Conservation (phyloP, 2,113 vertebrate genomes). For the Dissostichus mawsoni region DNA sequence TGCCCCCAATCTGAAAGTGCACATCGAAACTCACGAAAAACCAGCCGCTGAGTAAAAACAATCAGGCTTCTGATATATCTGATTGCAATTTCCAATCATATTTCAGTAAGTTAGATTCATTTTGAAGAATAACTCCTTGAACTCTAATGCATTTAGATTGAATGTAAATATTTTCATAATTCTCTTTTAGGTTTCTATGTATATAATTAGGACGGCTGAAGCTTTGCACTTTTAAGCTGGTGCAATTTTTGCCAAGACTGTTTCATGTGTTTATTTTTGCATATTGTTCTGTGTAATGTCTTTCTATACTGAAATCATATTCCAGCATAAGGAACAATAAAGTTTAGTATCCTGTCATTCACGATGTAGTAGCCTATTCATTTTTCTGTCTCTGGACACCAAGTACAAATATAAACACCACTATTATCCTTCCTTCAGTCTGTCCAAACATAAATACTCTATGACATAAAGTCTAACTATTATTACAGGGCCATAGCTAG, state of each 20-base stretch:
- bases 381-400: not conserved
- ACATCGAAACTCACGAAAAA: constrained; percentile 28
- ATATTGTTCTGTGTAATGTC: constrained; percentile 1
- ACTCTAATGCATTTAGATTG: too few species aligned
- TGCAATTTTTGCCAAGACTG: too few species aligned
- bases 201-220: not conserved
- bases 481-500: not conserved
- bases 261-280: constrained; percentile 7
- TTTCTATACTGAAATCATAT: constrained; percentile 6
- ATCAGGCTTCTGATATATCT: not conserved
- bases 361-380: not conserved
- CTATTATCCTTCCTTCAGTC: not conserved
- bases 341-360: constrained; percentile 9
- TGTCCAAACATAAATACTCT: not conserved
- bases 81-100: not conserved
- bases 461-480: not conserved
- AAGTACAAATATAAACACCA: not conserved
- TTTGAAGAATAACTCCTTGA: not conserved
- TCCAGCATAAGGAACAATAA: constrained; percentile 23
- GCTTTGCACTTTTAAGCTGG: too few species aligned
- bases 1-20: constrained; percentile 39
- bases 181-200: not conserved
- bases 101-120: not conserved
- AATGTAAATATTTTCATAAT: not conserved
- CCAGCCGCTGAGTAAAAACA: not conserved